A percentile compares a stretch with the other conserved stretches of the same genome.
Evolutionary conservation across 2,797 vertebrate species (phyloP).

Genomic region (Pteropus rufus): DNA sequence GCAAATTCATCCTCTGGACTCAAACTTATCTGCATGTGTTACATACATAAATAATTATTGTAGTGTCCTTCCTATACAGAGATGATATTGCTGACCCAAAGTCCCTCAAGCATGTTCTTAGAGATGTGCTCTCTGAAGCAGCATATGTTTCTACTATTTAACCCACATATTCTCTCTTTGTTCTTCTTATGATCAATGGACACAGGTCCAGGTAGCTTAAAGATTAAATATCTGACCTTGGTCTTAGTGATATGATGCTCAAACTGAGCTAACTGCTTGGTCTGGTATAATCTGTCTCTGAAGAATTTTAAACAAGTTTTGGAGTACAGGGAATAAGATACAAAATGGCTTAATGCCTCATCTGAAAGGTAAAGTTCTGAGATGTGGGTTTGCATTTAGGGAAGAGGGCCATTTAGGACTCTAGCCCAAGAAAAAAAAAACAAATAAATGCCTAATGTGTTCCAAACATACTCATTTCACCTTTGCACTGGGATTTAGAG

Average conservation of each 20-base stretch:
- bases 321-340: neutral
- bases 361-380: neutral
- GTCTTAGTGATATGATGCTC: neutral
- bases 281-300: neutral
- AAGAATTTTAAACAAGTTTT: constrained; percentile 1
- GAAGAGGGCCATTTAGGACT: neutral
- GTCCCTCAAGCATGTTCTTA: neutral
- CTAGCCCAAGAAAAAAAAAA: neutral
- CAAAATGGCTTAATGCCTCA: neutral
- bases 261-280: neutral
- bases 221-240: neutral
- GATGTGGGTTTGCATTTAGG: neutral
- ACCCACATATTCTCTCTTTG: neutral
- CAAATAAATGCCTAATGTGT: neutral
- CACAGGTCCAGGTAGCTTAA: neutral
- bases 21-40: neutral
- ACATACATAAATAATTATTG: neutral
- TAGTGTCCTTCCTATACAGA: neutral
- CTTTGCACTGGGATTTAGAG: neutral
- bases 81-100: neutral
- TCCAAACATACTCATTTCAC: neutral
- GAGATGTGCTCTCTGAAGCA: neutral
- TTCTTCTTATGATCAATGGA: neutral
- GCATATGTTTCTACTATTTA: neutral
- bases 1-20: neutral